Percentiles rank a stretch among this genome's conserved stretches.
Evolutionary conservation across 2,113 vertebrate genomes (phyloP).

Genomic region (Syrrhaptes paradoxus): DNA sequence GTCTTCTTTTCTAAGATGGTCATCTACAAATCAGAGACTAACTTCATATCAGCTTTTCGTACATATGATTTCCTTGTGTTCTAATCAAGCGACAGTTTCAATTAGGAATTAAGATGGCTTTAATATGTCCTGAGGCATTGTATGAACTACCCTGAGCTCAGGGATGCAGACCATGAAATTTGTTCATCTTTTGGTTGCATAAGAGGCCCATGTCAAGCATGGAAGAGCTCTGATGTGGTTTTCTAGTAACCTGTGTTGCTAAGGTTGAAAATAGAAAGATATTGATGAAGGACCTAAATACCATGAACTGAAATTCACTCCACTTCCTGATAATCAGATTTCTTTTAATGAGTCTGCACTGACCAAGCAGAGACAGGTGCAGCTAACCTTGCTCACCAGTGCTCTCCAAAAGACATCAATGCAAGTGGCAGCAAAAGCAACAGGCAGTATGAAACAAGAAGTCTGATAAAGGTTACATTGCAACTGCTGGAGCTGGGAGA

Average conservation of each 20-base stretch:
- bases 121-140: neutral
- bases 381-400: neutral
- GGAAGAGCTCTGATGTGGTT: neutral
- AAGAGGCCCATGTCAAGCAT: neutral
- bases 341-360: neutral
- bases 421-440: neutral
- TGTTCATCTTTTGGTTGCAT: neutral
- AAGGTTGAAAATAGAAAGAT: neutral
- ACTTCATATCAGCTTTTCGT: neutral
- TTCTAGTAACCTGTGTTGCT: neutral
- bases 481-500: neutral
- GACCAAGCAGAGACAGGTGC: neutral
- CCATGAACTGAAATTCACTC: neutral
- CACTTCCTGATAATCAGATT: neutral
- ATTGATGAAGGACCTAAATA: neutral
- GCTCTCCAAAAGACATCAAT: neutral
- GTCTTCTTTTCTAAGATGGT: neutral
- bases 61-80: neutral
- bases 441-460: neutral
- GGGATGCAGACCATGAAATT: neutral
- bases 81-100: neutral
- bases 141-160: neutral
- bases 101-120: neutral
- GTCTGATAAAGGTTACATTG: fast-evolving
- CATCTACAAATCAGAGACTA: neutral